Evolutionary conservation across 2,113 vertebrate species (phyloP).

Genomic region (Phycodurus eques): DNA sequence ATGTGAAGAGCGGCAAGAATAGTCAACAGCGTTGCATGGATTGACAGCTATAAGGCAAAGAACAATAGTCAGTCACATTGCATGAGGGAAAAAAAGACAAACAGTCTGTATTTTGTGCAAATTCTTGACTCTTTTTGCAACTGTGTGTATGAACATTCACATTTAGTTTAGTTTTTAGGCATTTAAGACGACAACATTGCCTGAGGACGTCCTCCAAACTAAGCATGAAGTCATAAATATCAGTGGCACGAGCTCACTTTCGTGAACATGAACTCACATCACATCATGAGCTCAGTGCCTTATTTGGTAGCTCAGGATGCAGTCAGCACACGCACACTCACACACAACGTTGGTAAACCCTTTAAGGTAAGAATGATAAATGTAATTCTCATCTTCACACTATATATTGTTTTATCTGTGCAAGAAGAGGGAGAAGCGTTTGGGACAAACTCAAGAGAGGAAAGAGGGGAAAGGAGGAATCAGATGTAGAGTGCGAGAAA

Average conservation of each 20-base stretch:
- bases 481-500: conserved; percentile 57
- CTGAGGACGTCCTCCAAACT: background rate
- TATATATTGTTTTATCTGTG: background rate
- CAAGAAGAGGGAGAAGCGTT: background rate
- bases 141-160: background rate
- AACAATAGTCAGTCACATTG: background rate
- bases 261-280: conserved; percentile 15
- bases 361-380: background rate
- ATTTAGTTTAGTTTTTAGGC: background rate
- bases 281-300: conserved; percentile 25
- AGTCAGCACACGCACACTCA: background rate
- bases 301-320: conserved; percentile 40
- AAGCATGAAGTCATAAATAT: conserved; percentile 12
- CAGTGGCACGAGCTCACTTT: background rate
- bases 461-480: conserved; percentile 33
- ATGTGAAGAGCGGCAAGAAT: background rate
- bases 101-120: background rate
- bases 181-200: background rate
- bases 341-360: background rate
- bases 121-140: background rate
- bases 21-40: background rate
- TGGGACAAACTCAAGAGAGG: background rate
- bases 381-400: background rate
- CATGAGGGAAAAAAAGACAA: background rate
- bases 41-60: background rate